Evolutionary conservation across 2,888 invertebrate species (phyloP).

Genomic region (Belgica antarctica): DNA sequence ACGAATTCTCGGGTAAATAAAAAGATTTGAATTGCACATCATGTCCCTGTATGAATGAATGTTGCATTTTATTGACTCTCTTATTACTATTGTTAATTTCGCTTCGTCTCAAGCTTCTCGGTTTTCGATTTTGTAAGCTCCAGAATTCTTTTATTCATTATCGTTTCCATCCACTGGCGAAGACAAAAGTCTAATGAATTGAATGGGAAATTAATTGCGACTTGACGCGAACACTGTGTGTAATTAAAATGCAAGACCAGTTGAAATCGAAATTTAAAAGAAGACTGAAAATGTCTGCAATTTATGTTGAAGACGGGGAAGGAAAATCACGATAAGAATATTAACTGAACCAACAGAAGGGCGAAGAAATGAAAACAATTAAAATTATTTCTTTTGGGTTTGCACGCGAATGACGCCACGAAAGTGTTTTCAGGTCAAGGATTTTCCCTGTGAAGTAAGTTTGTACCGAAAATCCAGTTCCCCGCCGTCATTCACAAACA

Average conservation of each 20-base stretch:
- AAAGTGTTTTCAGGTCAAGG: too few relatives aligned
- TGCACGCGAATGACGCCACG: too few relatives aligned
- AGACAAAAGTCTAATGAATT: conserved; percentile 6
- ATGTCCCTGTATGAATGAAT: conserved; percentile 30
- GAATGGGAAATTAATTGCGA: conserved; percentile 40
- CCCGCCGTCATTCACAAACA: too few relatives aligned
- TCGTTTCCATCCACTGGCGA: not conserved
- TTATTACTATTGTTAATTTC: not conserved
- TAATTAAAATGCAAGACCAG: conserved; percentile 40
- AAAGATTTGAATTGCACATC: conserved; percentile 37
- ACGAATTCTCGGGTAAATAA: not conserved
- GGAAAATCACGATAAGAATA: conserved; percentile 41
- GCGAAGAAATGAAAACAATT: conserved; percentile 37
- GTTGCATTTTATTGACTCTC: conserved; percentile 8
- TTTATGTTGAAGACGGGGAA: not conserved
- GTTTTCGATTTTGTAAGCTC: too few relatives aligned
- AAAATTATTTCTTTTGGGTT: conserved; percentile 8
- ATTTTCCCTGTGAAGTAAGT: too few relatives aligned
- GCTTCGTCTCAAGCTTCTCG: conserved; percentile 4
- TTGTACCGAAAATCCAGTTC: too few relatives aligned
- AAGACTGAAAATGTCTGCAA: conserved; percentile 32
- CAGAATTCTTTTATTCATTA: conserved; percentile 10
- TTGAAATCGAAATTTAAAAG: conserved; percentile 26
- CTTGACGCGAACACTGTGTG: not conserved
- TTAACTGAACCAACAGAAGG: conserved; percentile 6